A percentile compares a stretch with the other conserved stretches of the same genome.
These are phyloP conservation scores for Acomys russatus DNA, from an alignment of 2,797 vertebrate species.

Conservation along the genomic window DNA sequence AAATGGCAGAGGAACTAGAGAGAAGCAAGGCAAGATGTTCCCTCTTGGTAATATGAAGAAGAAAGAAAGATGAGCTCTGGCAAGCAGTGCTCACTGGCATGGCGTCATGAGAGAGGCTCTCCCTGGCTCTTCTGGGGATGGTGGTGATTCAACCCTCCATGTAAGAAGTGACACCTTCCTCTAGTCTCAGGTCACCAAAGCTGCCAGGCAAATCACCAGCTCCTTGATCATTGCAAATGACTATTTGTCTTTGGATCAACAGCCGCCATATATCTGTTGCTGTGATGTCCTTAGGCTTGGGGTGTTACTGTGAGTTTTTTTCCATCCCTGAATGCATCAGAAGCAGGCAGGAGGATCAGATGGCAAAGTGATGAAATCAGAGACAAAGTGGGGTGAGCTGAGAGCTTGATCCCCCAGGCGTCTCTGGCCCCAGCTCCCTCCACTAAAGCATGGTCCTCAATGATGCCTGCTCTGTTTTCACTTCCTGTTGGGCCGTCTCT, in stretches of 20 bases:
- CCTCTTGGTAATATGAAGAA: background rate
- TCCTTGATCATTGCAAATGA: background rate
- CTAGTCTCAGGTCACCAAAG: constrained; percentile 12
- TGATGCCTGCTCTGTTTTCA: background rate
- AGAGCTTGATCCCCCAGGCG: background rate
- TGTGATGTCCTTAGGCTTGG: background rate
- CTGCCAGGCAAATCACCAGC: background rate
- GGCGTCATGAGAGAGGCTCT: background rate
- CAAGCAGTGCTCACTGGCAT: background rate
- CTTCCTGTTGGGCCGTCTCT: constrained; percentile 49
- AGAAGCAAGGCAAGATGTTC: background rate
- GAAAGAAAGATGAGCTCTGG: background rate
- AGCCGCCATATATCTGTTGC: background rate
- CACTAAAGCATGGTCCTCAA: background rate
- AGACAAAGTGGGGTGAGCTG: background rate
- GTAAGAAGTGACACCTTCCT: constrained; percentile 1
- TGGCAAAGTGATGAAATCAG: constrained; percentile 43
- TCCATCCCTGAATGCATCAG: background rate
- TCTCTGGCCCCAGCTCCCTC: background rate
- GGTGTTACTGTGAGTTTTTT: constrained; percentile 12
- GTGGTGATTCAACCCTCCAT: background rate
- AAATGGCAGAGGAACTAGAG: background rate
- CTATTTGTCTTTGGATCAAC: constrained; percentile 40
- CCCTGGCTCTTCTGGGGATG: background rate
- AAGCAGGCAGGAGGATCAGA: background rate